phyloP scores from a whole-genome alignment of 2,888 invertebrate species.

The Galerucella pusilla region DNA sequence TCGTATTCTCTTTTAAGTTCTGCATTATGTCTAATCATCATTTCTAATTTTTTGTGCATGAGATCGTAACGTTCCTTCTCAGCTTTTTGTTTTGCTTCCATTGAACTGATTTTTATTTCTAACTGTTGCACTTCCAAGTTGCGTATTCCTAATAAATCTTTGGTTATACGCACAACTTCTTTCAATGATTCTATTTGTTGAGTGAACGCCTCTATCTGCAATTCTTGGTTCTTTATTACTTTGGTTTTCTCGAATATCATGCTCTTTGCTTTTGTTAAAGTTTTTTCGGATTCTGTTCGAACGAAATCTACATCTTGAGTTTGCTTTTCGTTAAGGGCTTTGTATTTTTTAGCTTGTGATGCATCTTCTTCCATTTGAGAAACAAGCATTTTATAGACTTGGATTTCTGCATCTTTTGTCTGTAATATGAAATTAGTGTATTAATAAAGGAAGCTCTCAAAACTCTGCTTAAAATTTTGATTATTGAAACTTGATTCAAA shows the following conservation, averaged over 20 bases:
- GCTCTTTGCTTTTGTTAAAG: constrained; percentile 75
- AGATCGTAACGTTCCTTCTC: constrained; percentile 79
- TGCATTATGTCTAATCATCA: constrained; percentile 78
- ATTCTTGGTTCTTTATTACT: constrained; percentile 81
- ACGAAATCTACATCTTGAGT: constrained; percentile 58
- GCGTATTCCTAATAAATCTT: constrained; percentile 81
- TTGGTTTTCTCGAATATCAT: constrained; percentile 82
- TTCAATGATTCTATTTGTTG: constrained; percentile 81
- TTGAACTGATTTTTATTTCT: constrained; percentile 73
- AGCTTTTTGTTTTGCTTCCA: constrained; percentile 76
- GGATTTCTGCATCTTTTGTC: constrained; percentile 50
- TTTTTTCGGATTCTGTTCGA: constrained; percentile 66
- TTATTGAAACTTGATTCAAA: too few relatives aligned
- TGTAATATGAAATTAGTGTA: constrained; percentile 37
- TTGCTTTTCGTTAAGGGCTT: constrained; percentile 55
- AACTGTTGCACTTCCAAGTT: constrained; percentile 83
- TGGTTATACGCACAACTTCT: constrained; percentile 84
- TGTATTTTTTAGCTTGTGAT: constrained; percentile 56
- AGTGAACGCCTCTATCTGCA: constrained; percentile 78
- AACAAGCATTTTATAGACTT: constrained; percentile 27
- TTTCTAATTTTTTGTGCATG: constrained; percentile 77
- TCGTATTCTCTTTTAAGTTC: constrained; percentile 83
- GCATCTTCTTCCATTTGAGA: constrained; percentile 58
- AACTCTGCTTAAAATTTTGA: background rate
- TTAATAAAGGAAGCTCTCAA: background rate